A percentile compares a stretch with the other conserved stretches of the same genome.
Evolutionary conservation across 1,140 invertebrate species (phyloP).

Genomic region (Lepidurus arcticus): DNA sequence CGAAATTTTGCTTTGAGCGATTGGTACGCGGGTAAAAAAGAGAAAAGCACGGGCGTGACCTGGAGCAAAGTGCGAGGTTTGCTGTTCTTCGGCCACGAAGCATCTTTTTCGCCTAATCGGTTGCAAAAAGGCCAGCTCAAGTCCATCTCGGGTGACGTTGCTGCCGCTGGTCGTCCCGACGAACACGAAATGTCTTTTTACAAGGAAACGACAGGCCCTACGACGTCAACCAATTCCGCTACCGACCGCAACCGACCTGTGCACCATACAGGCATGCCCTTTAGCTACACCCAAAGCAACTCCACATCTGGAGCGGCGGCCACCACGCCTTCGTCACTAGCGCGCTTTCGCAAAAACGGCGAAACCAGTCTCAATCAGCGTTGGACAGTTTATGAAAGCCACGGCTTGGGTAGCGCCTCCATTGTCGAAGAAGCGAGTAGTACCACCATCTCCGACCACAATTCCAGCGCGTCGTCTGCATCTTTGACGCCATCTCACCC

Average conservation of each 20-base stretch:
- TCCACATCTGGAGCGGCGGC: not conserved
- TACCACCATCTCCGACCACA: not conserved
- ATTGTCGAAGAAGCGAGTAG: not conserved
- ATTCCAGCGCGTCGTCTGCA: conserved; percentile 2
- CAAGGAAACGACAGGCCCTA: not conserved
- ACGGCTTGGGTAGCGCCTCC: conserved; percentile 12
- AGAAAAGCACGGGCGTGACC: not conserved
- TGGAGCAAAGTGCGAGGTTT: conserved; percentile 31
- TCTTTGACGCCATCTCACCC: not conserved
- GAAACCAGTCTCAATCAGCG: conserved; percentile 22
- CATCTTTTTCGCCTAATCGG: conserved; percentile 27
- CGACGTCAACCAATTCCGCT: not conserved
- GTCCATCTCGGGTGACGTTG: conserved; percentile 24
- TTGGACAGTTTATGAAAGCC: conserved; percentile 25
- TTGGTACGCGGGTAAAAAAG: conserved; percentile 3
- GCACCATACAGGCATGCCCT: not conserved
- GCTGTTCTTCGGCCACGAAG: conserved; percentile 30
- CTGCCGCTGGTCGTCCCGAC: not conserved
- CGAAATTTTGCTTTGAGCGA: conserved; percentile 12
- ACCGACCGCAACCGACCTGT: not conserved
- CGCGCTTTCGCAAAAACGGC: conserved; percentile 3
- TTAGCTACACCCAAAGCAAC: not conserved
- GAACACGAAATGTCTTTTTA: conserved; percentile 15
- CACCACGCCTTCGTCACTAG: not conserved
- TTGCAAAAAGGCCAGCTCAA: conserved; percentile 22